Evolutionary conservation across 92 coral and sea anemone species (phyloP).

Genomic region (Phenganax stokvisi): DNA sequence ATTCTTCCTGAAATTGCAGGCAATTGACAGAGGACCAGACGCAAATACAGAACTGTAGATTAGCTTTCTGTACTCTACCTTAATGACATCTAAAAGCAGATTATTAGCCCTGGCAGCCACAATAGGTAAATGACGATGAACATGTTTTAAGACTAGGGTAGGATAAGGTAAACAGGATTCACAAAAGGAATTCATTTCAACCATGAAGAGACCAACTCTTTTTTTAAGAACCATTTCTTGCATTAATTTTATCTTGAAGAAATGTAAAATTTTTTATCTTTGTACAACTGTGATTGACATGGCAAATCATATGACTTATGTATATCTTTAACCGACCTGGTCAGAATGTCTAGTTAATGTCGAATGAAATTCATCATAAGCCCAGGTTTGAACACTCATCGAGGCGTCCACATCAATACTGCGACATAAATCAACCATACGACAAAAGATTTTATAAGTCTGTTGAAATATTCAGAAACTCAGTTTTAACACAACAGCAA

Average conservation of each 20-base stretch:
- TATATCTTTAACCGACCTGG: conserved; percentile 51
- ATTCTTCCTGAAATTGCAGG: too few species aligned
- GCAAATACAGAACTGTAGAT: background rate
- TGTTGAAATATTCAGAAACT: conserved; percentile 1
- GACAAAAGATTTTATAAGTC: conserved; percentile 67
- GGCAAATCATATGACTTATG: background rate
- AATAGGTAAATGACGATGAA: conserved; percentile 72
- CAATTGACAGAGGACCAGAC: background rate
- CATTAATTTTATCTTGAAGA: conserved; percentile 68
- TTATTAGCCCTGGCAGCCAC: conserved; percentile 83
- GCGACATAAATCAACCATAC: conserved; percentile 65
- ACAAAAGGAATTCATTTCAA: conserved; percentile 64
- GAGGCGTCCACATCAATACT: conserved; percentile 73
- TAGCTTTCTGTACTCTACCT: conserved; percentile 48
- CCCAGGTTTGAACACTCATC: conserved; percentile 72
- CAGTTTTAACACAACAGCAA: too few species aligned
- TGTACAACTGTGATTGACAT: background rate
- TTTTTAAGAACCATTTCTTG: conserved; percentile 60
- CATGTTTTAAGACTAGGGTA: conserved; percentile 56
- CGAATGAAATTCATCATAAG: conserved; percentile 71
- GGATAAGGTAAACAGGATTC: conserved; percentile 76
- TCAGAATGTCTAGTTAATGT: conserved; percentile 74
- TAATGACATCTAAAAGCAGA: conserved; percentile 66
- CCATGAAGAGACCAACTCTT: conserved; percentile 74
- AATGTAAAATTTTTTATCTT: background rate